Conservation (phyloP, 1,140 invertebrate genomes). For the Choristoneura fumiferana region DNA sequence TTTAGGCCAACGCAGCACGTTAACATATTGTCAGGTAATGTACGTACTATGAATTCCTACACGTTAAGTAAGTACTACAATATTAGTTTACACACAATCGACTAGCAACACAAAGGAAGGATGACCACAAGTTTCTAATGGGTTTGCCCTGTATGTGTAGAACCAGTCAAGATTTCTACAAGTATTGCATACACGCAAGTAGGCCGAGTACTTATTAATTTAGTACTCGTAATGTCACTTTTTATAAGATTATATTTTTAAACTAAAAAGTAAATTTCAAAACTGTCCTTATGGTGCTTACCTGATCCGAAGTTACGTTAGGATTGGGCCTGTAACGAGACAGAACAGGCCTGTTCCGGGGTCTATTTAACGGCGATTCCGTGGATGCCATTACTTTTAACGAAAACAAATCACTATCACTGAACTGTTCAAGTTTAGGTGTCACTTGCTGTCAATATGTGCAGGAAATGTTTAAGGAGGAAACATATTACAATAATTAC, state of each 20-base stretch:
- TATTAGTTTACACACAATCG: slow-evolving; percentile 24
- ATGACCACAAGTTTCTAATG: slow-evolving; percentile 18
- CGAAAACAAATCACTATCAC: not conserved
- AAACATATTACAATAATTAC: slow-evolving; percentile 66
- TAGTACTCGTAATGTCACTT: no score
- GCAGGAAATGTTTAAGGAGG: slow-evolving; percentile 51
- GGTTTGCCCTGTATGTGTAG: not conserved
- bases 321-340: slow-evolving; percentile 54
- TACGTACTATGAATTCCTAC: no score
- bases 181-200: no score
- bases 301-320: slow-evolving; percentile 47
- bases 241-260: no score
- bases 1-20: no score
- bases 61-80: slow-evolving; percentile 11
- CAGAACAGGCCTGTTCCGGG: slow-evolving; percentile 62
- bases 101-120: slow-evolving; percentile 21
- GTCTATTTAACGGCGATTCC: slow-evolving; percentile 56
- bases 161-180: slow-evolving; percentile 4
- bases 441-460: slow-evolving; percentile 6
- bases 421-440: not conserved
- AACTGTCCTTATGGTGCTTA: slow-evolving; percentile 29
- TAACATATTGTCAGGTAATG: no score
- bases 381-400: slow-evolving; percentile 49
- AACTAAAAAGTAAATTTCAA: no score
- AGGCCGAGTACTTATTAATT: no score